Evolutionary conservation across 2,888 invertebrate genomes (phyloP).

Genomic region (Lithophane leautieri): DNA sequence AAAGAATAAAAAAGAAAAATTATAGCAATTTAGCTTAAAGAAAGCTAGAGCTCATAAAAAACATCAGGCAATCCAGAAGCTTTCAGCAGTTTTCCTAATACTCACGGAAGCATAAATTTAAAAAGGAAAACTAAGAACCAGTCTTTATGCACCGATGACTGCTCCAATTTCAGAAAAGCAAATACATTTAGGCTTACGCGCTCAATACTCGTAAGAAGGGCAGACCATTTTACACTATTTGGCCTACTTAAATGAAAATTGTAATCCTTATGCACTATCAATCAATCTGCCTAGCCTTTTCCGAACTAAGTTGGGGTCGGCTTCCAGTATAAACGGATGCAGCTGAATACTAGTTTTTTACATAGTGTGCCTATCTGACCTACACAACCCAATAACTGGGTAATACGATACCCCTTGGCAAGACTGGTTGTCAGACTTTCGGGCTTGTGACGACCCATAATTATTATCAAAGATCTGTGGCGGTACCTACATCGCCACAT

Average conservation of each 20-base stretch:
- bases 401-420: too few relatives aligned
- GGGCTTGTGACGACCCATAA: too few relatives aligned
- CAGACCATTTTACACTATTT: background rate
- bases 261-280: background rate
- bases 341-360: too few relatives aligned
- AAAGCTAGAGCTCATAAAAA: background rate
- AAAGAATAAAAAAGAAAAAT: background rate
- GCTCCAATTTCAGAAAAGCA: background rate
- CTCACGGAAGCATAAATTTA: background rate
- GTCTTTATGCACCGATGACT: background rate
- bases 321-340: too few relatives aligned
- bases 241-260: background rate
- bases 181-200: background rate
- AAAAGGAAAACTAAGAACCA: background rate
- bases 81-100: too few relatives aligned
- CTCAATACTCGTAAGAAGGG: background rate
- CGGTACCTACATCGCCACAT: too few relatives aligned
- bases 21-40: background rate
- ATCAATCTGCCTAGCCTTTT: too few relatives aligned
- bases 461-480: too few relatives aligned
- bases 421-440: too few relatives aligned
- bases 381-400: too few relatives aligned
- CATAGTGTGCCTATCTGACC: too few relatives aligned
- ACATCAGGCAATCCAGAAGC: background rate
- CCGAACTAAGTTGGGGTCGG: too few relatives aligned